Base-by-base conservation (phyloP, 2,113 vertebrate species). In the Boulengeromyrus knoepffleri region DNA sequence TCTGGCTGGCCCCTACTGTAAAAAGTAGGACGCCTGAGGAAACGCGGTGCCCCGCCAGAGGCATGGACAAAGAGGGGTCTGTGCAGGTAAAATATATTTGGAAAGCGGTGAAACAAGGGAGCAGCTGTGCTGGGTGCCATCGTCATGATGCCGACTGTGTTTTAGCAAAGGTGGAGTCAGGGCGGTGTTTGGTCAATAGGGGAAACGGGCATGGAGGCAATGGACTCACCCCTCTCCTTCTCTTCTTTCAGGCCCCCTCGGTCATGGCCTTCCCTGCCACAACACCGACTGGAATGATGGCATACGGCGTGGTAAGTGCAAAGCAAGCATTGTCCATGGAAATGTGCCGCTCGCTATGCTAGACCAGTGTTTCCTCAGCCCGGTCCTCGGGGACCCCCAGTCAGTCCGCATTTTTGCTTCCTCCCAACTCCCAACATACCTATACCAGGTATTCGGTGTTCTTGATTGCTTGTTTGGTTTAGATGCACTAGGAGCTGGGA, bases 261-360 rank as follows among this genome's bases (percentile, higher is more conserved):
- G 96, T 99, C 91, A 97, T 99, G 97, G 97, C 98, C 27, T 99
- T 97, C 94, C 97, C 98, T 93, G 97, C 97, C 93, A 99, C 98
- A 53, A 99, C 98, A 39, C 98, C 98, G 5, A 98, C 97, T 1
- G 98, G 98, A 93, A 98, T 99, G 96, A 97, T 98, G 96, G 96
- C 97, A 95, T 99, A 98, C 36, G 95, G 96, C 91, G 97, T 99
- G 95, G 98, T 99, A 93, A 97, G 97, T 97, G 74, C 31, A 3
- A 36, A 70, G 24, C 10, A 21, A 12, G 42, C 62, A 12, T 13
- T 2, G 9, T 53, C 27, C 31, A 27, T 50, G 24, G 46, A 24
- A 47, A 31, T 15, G 85, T 13, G 27, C 10, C 7, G 47, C 46
- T n/a, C 47, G 19, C 19, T 49, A n/a, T 49, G 52, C 31, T 77